Evolutionary conservation across 2,888 invertebrate species (phyloP).

Genomic region (Oasisia sp.): DNA sequence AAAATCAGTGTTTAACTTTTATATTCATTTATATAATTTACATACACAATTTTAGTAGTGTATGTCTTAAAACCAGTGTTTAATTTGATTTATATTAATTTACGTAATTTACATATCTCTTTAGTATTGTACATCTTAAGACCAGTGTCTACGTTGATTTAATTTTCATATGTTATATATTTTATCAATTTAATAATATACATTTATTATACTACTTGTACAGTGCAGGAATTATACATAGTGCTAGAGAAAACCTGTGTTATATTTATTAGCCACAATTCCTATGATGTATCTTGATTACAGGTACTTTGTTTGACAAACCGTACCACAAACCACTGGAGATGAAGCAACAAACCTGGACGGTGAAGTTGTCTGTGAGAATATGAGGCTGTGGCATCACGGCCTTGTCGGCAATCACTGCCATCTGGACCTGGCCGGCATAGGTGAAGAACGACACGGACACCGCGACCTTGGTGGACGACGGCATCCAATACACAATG

Average conservation of each 20-base stretch:
- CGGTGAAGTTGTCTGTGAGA: conserved; percentile 61
- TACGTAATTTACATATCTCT: too few relatives aligned
- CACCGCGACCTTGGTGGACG: conserved; percentile 67
- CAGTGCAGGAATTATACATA: background rate
- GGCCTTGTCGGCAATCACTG: conserved; percentile 67
- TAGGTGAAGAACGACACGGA: conserved; percentile 70
- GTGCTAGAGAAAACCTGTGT: too few relatives aligned
- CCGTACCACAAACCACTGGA: background rate
- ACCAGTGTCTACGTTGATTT: too few relatives aligned
- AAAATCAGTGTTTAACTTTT: too few relatives aligned
- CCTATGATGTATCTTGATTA: background rate
- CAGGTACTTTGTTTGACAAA: background rate
- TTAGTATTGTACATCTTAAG: too few relatives aligned
- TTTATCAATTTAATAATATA: too few relatives aligned
- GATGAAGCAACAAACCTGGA: conserved; percentile 54
- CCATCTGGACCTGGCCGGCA: conserved; percentile 68
- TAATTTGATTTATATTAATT: too few relatives aligned
- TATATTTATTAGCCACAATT: background rate
- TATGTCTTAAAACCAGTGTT: too few relatives aligned
- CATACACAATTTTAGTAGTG: too few relatives aligned
- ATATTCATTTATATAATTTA: too few relatives aligned
- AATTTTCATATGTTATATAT: too few relatives aligned
- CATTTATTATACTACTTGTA: too few relatives aligned
- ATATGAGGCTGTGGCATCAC: conserved; percentile 63
- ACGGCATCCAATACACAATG: conserved; percentile 67